Evolutionary conservation across 2,113 vertebrate genomes (phyloP).

Genomic region (Ceyx cyanopectus): DNA sequence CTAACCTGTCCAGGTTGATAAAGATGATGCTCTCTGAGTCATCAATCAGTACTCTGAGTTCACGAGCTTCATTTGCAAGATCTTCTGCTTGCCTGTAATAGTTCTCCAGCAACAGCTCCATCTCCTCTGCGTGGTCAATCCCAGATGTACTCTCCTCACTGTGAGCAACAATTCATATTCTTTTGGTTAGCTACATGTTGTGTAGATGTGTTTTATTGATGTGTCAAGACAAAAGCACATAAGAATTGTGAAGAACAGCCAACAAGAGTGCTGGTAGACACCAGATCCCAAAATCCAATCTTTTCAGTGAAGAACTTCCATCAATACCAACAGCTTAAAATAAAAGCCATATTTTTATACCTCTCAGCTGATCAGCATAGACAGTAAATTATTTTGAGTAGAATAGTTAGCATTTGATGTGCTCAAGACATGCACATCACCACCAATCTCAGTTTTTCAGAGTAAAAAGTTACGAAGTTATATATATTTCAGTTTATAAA

Average conservation of each 20-base stretch:
- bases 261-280: background rate
- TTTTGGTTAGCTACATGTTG: background rate
- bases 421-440: background rate
- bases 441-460: background rate
- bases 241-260: background rate
- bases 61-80: constrained; percentile 88
- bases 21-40: constrained; percentile 96
- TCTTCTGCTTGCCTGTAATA: constrained; percentile 94
- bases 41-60: constrained; percentile 91
- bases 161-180: background rate
- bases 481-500: background rate
- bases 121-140: constrained; percentile 96
- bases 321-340: background rate
- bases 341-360: background rate
- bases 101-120: constrained; percentile 95
- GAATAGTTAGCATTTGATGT: background rate
- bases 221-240: background rate
- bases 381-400: background rate
- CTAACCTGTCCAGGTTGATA: constrained; percentile 96
- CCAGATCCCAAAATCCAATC: background rate
- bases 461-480: background rate
- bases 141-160: constrained; percentile 90
- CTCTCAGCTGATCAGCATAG: background rate
- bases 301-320: background rate
- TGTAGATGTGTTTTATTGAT: background rate